These are phyloP conservation scores for Physocephala rufipes DNA, from an alignment of 2,888 invertebrate species.

Conservation along the genomic window DNA sequence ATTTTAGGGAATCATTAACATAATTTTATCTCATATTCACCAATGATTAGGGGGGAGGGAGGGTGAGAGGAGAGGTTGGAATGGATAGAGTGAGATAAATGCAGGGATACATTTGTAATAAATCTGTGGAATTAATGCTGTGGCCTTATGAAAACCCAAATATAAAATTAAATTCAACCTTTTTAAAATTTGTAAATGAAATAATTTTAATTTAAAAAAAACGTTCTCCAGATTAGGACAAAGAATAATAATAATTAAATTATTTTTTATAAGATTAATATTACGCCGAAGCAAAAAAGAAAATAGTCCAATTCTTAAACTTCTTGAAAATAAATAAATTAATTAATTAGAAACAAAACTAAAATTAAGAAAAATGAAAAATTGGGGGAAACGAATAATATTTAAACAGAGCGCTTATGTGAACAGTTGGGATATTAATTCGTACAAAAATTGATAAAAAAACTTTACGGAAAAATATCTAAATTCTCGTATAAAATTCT, in stretches of 20 bases:
- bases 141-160: too few species aligned
- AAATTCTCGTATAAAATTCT: constrained; percentile 54
- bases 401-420: constrained; percentile 21
- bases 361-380: constrained; percentile 20
- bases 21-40: constrained; percentile 17
- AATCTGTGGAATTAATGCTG: too few species aligned
- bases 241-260: too few species aligned
- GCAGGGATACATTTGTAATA: too few species aligned
- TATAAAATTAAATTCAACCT: too few species aligned
- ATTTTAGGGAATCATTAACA: constrained; percentile 4
- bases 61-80: constrained; percentile 7
- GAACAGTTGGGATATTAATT: constrained; percentile 51
- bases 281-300: constrained; percentile 20
- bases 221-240: too few species aligned
- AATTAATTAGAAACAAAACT: constrained; percentile 26
- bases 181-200: too few species aligned
- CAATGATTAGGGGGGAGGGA: too few species aligned
- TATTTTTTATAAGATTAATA: not conserved
- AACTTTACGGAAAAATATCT: constrained; percentile 39
- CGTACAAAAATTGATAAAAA: constrained; percentile 49
- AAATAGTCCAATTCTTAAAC: too few species aligned
- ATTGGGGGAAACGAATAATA: not conserved
- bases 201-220: too few species aligned
- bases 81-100: constrained; percentile 2
- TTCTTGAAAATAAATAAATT: constrained; percentile 28